Conservation (phyloP, 2,888 invertebrate genomes). For the Candidula unifasciata region DNA sequence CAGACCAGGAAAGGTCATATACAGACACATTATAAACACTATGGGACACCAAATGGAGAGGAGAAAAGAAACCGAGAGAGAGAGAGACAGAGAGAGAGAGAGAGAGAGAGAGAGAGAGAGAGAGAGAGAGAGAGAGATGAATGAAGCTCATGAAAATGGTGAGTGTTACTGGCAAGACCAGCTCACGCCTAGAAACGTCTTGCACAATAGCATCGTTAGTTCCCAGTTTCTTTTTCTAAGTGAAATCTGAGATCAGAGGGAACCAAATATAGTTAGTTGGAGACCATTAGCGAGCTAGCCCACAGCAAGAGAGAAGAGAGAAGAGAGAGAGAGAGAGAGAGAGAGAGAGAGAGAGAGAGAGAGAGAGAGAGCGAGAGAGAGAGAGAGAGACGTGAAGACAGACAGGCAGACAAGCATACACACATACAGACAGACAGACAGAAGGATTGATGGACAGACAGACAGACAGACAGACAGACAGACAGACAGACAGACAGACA, state of each 20-base stretch:
- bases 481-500: background rate
- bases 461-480: background rate
- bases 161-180: no score
- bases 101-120: conserved; percentile 18
- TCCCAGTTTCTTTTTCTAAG: no score
- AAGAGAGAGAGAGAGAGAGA: background rate
- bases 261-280: conserved; percentile 2
- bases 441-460: background rate
- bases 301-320: conserved; percentile 7
- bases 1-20: no score
- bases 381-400: background rate
- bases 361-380: background rate
- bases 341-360: background rate
- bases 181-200: no score
- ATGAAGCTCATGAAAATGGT: no score
- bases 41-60: no score
- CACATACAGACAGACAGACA: background rate
- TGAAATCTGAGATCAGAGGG: background rate
- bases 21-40: no score
- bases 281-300: conserved; percentile 1
- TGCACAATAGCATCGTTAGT: no score
- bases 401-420: background rate
- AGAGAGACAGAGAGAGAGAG: conserved; percentile 5
- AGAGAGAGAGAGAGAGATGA: no score
- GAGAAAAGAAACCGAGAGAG: background rate